phyloP scores from a whole-genome alignment of 2,113 vertebrate genomes.

The Catagonus wagneri region DNA sequence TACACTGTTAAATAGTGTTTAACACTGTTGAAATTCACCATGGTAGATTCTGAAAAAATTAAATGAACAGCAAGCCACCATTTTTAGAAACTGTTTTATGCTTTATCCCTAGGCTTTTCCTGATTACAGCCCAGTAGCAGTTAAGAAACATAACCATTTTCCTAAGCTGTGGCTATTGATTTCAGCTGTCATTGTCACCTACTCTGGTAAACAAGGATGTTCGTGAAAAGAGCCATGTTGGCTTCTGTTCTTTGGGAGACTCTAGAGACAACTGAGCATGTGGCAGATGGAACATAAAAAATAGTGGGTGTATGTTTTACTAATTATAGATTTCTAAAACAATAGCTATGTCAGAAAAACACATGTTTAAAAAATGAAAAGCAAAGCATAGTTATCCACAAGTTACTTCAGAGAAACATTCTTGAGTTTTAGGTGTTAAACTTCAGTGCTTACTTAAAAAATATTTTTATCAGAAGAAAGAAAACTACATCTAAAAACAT shows the following conservation, averaged over 20 bases:
- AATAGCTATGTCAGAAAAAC: constrained; percentile 67
- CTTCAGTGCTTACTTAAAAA: constrained; percentile 15
- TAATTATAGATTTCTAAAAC: constrained; percentile 74
- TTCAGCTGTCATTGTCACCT: neutral
- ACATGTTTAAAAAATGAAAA: constrained; percentile 60
- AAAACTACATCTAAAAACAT: neutral
- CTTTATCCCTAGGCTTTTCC: constrained; percentile 43
- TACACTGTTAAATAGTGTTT: neutral
- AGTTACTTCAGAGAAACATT: constrained; percentile 54
- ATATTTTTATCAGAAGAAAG: constrained; percentile 52
- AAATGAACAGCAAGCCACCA: neutral
- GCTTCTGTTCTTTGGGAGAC: constrained; percentile 59
- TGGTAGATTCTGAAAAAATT: constrained; percentile 16
- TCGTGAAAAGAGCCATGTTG: constrained; percentile 30
- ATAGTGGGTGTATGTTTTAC: constrained; percentile 67
- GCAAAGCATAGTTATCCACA: constrained; percentile 21
- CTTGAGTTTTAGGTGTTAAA: constrained; percentile 50
- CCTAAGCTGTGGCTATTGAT: constrained; percentile 22
- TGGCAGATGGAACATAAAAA: constrained; percentile 75
- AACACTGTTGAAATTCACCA: constrained; percentile 22
- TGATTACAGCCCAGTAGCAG: constrained; percentile 26
- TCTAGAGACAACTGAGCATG: constrained; percentile 60
- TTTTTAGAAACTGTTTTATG: constrained; percentile 36
- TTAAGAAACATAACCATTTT: constrained; percentile 52
- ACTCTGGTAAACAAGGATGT: constrained; percentile 45